Conservation (phyloP, 37 sponge, comb jelly and placozoan genomes). For the Lycopodina hypogea region DNA sequence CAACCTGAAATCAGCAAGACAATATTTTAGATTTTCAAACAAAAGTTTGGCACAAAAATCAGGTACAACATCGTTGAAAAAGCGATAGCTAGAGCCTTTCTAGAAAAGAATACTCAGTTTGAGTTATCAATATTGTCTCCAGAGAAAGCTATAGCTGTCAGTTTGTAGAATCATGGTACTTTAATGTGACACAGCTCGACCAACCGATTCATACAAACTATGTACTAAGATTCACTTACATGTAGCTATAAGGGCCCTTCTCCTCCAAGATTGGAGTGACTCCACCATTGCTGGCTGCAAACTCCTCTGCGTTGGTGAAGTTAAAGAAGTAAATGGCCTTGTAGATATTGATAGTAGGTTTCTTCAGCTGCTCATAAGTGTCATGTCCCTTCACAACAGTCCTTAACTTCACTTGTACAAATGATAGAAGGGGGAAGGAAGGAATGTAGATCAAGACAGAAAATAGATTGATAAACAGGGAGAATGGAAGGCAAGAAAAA, state of each 20-base stretch:
- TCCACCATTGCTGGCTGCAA: constrained; percentile 23
- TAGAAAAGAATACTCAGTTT: too few relatives aligned
- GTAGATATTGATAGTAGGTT: constrained; percentile 62
- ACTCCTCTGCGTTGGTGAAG: constrained; percentile 70
- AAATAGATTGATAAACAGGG: neutral
- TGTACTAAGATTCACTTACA: constrained; percentile 20
- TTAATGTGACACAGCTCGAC: too few relatives aligned
- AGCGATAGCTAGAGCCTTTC: too few relatives aligned
- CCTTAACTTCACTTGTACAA: constrained; percentile 32
- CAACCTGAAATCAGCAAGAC: too few relatives aligned
- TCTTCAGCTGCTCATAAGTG: constrained; percentile 67
- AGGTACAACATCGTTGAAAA: too few relatives aligned
- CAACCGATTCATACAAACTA: too few relatives aligned
- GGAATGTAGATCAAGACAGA: neutral
- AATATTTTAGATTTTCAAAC: too few relatives aligned
- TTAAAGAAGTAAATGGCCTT: constrained; percentile 85
- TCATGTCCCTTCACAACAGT: constrained; percentile 56
- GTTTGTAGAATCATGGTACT: too few relatives aligned
- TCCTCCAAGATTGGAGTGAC: constrained; percentile 41
- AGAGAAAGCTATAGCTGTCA: too few relatives aligned
- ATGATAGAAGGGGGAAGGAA: too few relatives aligned
- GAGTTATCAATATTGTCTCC: too few relatives aligned
- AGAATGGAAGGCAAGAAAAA: neutral
- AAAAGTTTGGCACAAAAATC: too few relatives aligned
- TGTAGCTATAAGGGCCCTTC: constrained; percentile 81